These are phyloP conservation scores for Hemistola chrysoprasaria DNA, from an alignment of 2,888 invertebrate genomes.

Conservation along the genomic window DNA sequence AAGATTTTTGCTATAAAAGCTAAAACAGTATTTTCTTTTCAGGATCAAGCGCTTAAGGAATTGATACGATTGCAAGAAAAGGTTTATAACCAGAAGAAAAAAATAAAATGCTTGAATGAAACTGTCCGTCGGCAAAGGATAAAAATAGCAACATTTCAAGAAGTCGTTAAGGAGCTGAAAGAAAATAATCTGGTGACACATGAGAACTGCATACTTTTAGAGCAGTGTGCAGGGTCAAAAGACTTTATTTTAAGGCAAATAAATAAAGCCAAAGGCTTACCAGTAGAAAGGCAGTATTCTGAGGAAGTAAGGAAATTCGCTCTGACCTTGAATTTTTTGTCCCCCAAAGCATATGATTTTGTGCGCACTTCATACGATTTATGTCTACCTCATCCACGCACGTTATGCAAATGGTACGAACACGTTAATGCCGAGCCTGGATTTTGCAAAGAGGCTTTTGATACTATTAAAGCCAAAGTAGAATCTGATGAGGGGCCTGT, in stretches of 20 bases:
- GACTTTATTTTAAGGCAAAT: conserved; percentile 5
- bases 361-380: conserved; percentile 4
- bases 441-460: conserved; percentile 9
- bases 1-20: no score
- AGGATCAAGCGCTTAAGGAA: no score
- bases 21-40: no score
- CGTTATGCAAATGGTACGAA: conserved; percentile 8
- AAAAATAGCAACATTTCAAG: no score
- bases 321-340: conserved; percentile 2
- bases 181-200: not conserved
- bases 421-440: conserved; percentile 4
- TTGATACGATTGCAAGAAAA: no score
- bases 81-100: conserved; percentile 10
- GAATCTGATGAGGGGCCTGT: not conserved
- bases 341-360: conserved; percentile 11
- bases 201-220: not conserved
- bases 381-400: conserved; percentile 9
- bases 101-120: not conserved
- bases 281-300: conserved; percentile 3
- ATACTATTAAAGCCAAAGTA: conserved; percentile 2
- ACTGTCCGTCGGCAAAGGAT: no score
- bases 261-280: conserved; percentile 4
- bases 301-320: conserved; percentile 6
- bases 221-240: conserved; percentile 2
- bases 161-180: no score